phyloP scores from a whole-genome alignment of 2,797 vertebrate genomes.

The Anomalospiza imberbis region DNA sequence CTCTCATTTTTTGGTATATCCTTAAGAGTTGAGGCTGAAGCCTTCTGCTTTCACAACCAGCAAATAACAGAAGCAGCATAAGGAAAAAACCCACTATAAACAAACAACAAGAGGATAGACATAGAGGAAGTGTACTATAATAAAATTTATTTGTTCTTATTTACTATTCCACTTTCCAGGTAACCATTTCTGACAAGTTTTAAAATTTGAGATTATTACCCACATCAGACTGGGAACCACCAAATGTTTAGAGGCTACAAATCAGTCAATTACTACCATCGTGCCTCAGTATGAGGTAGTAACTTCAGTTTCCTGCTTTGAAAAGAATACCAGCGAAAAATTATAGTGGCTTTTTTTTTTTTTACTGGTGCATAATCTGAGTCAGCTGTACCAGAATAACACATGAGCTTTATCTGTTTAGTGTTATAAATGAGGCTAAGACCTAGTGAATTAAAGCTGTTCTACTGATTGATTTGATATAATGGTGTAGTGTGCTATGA shows the following conservation, averaged over 20 bases:
- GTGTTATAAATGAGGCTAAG: background rate
- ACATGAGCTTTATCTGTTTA: background rate
- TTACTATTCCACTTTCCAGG: background rate
- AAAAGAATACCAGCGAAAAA: background rate
- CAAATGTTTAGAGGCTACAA: background rate
- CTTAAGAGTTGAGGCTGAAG: background rate
- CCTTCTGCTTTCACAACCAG: background rate
- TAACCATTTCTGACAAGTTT: background rate
- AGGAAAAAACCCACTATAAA: background rate
- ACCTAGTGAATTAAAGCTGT: background rate
- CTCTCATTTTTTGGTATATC: background rate
- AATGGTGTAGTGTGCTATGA: background rate
- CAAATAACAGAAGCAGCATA: background rate
- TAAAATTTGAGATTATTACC: background rate
- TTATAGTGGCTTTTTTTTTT: background rate
- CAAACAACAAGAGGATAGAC: background rate
- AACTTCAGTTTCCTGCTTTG: slow-evolving; percentile 36
- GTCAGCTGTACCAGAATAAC: background rate
- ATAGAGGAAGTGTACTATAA: background rate
- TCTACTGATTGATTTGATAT: background rate
- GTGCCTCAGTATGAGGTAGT: slow-evolving; percentile 45
- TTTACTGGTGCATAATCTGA: background rate
- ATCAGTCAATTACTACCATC: background rate
- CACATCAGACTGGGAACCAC: background rate
- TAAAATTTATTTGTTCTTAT: slow-evolving; percentile 33